These are phyloP conservation scores for Chrysomallon squamiferum DNA, from an alignment of 1,140 invertebrate genomes.

Conservation along the genomic window DNA sequence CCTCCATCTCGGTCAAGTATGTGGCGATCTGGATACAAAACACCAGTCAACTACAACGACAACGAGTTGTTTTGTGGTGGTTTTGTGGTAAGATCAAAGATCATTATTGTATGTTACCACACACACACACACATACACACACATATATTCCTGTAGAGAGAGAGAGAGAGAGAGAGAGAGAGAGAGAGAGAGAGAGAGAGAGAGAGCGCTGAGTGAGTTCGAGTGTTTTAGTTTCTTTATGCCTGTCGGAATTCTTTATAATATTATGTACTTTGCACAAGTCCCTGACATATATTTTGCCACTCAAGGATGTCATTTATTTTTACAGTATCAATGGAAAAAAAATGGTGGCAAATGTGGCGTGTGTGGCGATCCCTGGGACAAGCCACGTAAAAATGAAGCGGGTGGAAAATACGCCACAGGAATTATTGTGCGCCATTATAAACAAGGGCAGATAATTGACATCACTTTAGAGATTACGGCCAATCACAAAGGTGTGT, in stretches of 20 bases:
- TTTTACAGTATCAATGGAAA: conserved; percentile 41
- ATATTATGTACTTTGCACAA: too few relatives aligned
- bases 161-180: too few relatives aligned
- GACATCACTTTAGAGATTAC: conserved; percentile 33
- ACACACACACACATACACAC: too few relatives aligned
- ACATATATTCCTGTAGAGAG: too few relatives aligned
- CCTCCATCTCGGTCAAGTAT: conserved; percentile 57
- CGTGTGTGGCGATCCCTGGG: conserved; percentile 47
- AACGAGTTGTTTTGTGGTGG: conserved; percentile 46
- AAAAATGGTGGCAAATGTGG: conserved; percentile 63
- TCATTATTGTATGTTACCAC: too few relatives aligned
- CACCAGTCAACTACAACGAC: conserved; percentile 53
- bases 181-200: too few relatives aligned
- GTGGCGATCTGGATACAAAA: conserved; percentile 51
- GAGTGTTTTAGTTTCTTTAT: too few relatives aligned
- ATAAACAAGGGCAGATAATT: conserved; percentile 44
- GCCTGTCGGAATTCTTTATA: too few relatives aligned
- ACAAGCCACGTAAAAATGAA: conserved; percentile 56
- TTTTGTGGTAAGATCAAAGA: conserved; percentile 41
- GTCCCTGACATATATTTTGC: too few relatives aligned
- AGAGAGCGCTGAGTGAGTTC: too few relatives aligned
- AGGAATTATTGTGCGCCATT: conserved; percentile 56
- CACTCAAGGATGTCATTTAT: too few relatives aligned
- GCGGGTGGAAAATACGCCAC: conserved; percentile 59
- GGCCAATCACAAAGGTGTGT: conserved; percentile 58